phyloP scores from a whole-genome alignment of 2,888 invertebrate species.

The Microctonus hyperodae region DNA sequence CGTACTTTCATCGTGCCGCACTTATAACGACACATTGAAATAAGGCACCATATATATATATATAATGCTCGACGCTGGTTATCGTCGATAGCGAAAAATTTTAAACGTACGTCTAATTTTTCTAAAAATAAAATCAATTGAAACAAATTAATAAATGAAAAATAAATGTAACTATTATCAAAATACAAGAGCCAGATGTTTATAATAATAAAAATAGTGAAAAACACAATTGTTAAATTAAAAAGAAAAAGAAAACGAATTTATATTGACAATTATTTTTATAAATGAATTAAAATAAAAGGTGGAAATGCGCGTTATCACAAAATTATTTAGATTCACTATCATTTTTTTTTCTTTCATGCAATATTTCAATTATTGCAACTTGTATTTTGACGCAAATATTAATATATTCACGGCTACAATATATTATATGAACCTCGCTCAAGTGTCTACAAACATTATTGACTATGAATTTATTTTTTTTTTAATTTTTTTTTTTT shows the following conservation, averaged over 20 bases:
- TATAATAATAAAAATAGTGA: background rate
- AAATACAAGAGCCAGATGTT: background rate
- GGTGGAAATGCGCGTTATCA: constrained; percentile 29
- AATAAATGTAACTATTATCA: constrained; percentile 12
- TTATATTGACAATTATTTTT: background rate
- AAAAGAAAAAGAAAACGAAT: background rate
- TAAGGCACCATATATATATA: constrained; percentile 56
- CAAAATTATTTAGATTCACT: constrained; percentile 27
- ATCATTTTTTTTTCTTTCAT: constrained; percentile 13
- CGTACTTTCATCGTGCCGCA: constrained; percentile 55
- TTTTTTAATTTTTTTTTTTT: background rate
- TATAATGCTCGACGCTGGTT: constrained; percentile 47
- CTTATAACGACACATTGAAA: constrained; percentile 50
- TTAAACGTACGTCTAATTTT: constrained; percentile 31
- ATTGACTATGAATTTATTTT: constrained; percentile 27
- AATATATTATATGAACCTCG: constrained; percentile 18
- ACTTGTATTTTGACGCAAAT: constrained; percentile 4
- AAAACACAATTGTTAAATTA: no score
- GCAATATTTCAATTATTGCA: constrained; percentile 17
- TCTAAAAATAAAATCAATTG: constrained; percentile 31
- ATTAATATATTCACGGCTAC: constrained; percentile 3
- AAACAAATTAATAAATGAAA: constrained; percentile 31
- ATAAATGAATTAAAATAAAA: background rate
- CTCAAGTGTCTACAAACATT: constrained; percentile 23
- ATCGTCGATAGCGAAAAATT: constrained; percentile 39